Evolutionary conservation across 2,888 invertebrate species (phyloP).

Genomic region (Phymatocera aterrima): DNA sequence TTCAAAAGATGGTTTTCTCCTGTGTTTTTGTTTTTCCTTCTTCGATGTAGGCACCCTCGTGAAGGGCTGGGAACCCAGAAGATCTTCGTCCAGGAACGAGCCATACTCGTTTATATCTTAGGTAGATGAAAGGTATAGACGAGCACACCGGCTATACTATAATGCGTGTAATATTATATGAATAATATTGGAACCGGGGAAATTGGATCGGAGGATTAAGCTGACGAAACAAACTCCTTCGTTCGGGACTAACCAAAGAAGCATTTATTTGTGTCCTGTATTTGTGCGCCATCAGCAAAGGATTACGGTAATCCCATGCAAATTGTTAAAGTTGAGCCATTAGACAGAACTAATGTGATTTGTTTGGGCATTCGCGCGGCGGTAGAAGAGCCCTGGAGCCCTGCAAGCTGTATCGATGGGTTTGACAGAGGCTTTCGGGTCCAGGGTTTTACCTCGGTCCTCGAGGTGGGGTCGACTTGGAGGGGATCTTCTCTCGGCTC

Average conservation of each 20-base stretch:
- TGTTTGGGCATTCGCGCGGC: conserved; percentile 58
- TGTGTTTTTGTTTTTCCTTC: too few relatives aligned
- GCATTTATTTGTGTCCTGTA: conserved; percentile 62
- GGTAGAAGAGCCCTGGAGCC: conserved; percentile 54
- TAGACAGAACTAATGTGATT: conserved; percentile 67
- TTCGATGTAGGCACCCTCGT: too few relatives aligned
- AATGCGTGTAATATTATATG: background rate
- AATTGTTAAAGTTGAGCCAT: conserved; percentile 70
- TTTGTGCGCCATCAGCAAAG: conserved; percentile 55
- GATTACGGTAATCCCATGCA: conserved; percentile 68
- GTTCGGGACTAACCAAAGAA: conserved; percentile 49
- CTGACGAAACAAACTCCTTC: conserved; percentile 20
- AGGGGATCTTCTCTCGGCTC: conserved; percentile 28
- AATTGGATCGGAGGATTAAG: conserved; percentile 34
- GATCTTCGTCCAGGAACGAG: too few relatives aligned
- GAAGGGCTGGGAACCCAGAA: too few relatives aligned
- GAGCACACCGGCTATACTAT: background rate
- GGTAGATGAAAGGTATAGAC: background rate
- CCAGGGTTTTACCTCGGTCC: conserved; percentile 48
- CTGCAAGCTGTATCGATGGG: conserved; percentile 64
- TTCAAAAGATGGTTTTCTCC: too few relatives aligned
- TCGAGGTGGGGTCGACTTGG: conserved; percentile 16
- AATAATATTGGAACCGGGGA: background rate
- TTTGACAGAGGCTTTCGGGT: conserved; percentile 61
- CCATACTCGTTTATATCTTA: too few relatives aligned